Percentiles rank a stretch among this genome's conserved stretches.
phyloP scores from a whole-genome alignment of 2,888 invertebrate genomes.

The Allolobophora icterica region DNA sequence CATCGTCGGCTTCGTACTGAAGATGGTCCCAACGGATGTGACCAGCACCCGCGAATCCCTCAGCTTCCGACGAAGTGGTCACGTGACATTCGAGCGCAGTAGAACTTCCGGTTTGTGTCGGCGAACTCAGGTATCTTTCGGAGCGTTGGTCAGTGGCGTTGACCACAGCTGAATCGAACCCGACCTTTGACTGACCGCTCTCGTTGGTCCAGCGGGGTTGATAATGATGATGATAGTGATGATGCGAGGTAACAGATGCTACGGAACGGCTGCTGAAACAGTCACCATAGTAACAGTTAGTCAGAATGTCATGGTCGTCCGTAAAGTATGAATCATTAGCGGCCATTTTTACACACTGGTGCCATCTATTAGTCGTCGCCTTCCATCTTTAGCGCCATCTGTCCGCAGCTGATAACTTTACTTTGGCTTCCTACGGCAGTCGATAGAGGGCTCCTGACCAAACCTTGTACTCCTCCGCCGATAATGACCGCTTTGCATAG shows the following conservation, averaged over 20 bases:
- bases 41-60: background rate
- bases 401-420: background rate
- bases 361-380: background rate
- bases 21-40: background rate
- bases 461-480: background rate
- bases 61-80: background rate
- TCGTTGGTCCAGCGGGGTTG: background rate
- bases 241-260: background rate
- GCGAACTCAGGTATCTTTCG: too few relatives aligned
- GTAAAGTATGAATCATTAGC: background rate
- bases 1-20: background rate
- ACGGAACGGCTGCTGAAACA: background rate
- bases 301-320: background rate
- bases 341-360: background rate
- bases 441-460: background rate
- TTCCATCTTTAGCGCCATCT: background rate
- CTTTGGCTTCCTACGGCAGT: background rate
- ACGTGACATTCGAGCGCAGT: background rate
- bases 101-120: background rate
- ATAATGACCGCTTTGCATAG: background rate
- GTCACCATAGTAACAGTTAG: background rate
- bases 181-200: background rate
- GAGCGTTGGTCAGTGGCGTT: background rate
- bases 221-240: background rate
- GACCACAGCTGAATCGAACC: background rate